Evolutionary conservation across 1,140 invertebrate genomes (phyloP).

Genomic region (Charaxes varanes): DNA sequence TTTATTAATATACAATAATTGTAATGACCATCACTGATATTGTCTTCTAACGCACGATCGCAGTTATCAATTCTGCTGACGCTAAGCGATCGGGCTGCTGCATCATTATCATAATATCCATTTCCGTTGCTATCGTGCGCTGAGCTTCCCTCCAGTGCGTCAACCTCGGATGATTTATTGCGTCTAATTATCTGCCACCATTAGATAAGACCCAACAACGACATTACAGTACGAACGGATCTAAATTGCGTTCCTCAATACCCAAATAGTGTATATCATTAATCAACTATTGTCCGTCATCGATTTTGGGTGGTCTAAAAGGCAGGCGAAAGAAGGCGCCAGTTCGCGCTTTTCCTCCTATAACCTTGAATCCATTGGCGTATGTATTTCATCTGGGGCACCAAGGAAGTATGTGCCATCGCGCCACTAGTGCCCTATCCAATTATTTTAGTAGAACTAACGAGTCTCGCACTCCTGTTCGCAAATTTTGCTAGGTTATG

Average conservation of each 20-base stretch:
- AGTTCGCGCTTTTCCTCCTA: too few relatives aligned
- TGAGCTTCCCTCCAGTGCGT: conserved; percentile 31
- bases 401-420: too few relatives aligned
- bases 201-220: conserved; percentile 28
- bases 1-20: too few relatives aligned
- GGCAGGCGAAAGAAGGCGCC: too few relatives aligned
- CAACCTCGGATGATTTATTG: conserved; percentile 52
- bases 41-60: neutral
- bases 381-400: too few relatives aligned
- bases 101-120: conserved; percentile 56
- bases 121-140: conserved; percentile 47
- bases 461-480: too few relatives aligned
- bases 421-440: too few relatives aligned
- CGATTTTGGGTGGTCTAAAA: conserved; percentile 14
- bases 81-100: conserved; percentile 14
- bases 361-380: too few relatives aligned
- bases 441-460: too few relatives aligned
- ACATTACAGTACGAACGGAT: conserved; percentile 14
- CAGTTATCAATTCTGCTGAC: conserved; percentile 8
- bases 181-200: conserved; percentile 37
- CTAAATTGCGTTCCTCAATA: conserved; percentile 23
- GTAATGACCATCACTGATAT: too few relatives aligned
- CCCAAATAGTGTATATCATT: conserved; percentile 32
- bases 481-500: too few relatives aligned
- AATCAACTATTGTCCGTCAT: conserved; percentile 31